Base-by-base conservation (phyloP, 2,888 invertebrate genomes). In the Oscheius sp. region DNA sequence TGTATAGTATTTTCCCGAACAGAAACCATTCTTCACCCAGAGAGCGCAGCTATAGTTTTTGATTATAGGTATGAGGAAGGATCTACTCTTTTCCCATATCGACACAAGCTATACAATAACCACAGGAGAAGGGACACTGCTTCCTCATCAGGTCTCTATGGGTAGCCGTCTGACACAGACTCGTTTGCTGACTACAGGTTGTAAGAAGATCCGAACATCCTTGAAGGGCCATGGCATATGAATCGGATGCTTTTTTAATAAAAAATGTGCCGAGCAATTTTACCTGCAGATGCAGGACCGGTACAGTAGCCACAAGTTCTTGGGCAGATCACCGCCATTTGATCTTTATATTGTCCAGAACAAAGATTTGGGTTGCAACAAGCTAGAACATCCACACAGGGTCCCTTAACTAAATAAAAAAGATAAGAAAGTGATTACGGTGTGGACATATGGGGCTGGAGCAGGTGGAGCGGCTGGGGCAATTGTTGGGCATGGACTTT, bases 111-210 rank as follows among this genome's bases (percentile, higher is more conserved):
- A 22, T 36, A 26, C 62, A 62, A 17, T 62, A 62, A 12, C 47
- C 47, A 45, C 62, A 62, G n/a, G 62, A 49, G 22, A 49, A 62
- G 1, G 50, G 14, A 20, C 62, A 62, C 33, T 32, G 33, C 22
- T 17, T 59, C 33, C 45, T 30, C 47, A 62, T 47, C n/a, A 14
- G 3, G 5, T 33, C 47, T 36, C 33, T 47, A 33, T 62, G 45
- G 8, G 26, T 17, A 1, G 45, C 22, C 12, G 17, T 17, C 2
- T 28, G 14, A 20, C 62, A 62, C 14, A 47, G 20, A n/a, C 6
- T 4, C n/a, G n/a, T 22, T 20, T 36, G 32, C 8, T 47, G 41
- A 8, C 14, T 22, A 20, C 62, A 62, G 6, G 41, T 50, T 28
- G 30, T 14, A 8, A 9, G 5, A 5, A 30, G 26, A 26, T 59